Percentiles rank a stretch among this genome's conserved stretches.
Conservation (phyloP, 2,888 invertebrate species). For the Noctua fimbriata region DNA sequence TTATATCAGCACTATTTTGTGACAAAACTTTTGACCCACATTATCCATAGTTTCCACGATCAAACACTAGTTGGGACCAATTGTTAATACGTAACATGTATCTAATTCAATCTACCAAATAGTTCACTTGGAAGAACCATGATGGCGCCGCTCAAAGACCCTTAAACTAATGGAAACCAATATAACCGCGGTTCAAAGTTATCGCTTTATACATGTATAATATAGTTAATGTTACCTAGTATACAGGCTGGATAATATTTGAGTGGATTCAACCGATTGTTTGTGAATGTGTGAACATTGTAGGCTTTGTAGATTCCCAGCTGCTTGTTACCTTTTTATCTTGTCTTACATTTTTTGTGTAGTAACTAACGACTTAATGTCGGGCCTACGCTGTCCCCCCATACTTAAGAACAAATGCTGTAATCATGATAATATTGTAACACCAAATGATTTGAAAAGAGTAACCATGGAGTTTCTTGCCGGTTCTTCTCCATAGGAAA, state of each 20-base stretch:
- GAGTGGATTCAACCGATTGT: no score
- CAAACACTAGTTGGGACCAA: conserved; percentile 6
- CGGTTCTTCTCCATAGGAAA: no score
- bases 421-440: no score
- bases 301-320: no score
- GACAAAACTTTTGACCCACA: neutral
- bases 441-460: no score
- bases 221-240: conserved; percentile 25
- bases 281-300: no score
- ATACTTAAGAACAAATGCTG: no score
- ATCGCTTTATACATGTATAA: conserved; percentile 19
- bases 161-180: conserved; percentile 59
- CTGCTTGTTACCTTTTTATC: no score
- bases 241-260: conserved; percentile 26
- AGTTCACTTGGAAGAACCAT: conserved; percentile 55
- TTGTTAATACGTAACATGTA: conserved; percentile 3
- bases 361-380: no score
- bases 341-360: no score
- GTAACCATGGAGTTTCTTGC: no score
- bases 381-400: no score
- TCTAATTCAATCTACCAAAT: conserved; percentile 47
- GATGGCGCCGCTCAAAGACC: conserved; percentile 54
- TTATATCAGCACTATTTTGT: neutral
- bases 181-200: conserved; percentile 54
- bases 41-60: conserved; percentile 1